These are phyloP conservation scores for Micronycteris hirsuta DNA, from an alignment of 2,113 vertebrate species.

Conservation along the genomic window DNA sequence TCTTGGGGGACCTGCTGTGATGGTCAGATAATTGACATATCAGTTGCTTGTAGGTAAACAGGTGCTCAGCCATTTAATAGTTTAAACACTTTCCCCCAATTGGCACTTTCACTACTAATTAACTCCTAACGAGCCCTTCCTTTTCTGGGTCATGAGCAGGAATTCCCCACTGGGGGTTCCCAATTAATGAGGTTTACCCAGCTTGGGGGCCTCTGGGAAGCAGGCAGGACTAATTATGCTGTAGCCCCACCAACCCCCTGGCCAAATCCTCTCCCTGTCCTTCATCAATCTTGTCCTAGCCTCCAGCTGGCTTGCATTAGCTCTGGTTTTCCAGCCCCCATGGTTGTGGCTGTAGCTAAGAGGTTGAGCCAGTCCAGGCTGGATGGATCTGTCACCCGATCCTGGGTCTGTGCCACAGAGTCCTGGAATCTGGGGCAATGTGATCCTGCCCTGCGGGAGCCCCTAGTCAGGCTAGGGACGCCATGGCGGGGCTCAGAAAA, in stretches of 20 bases:
- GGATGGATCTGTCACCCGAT: conserved; percentile 89
- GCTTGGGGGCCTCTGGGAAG: conserved; percentile 50
- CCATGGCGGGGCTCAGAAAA: conserved; percentile 83
- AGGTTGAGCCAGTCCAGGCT: conserved; percentile 82
- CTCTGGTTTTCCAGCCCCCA: conserved; percentile 85
- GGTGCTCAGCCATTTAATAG: conserved; percentile 55
- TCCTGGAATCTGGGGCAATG: conserved; percentile 87
- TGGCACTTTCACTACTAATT: conserved; percentile 64
- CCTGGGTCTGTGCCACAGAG: conserved; percentile 83
- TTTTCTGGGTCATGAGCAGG: conserved; percentile 61
- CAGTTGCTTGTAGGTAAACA: conserved; percentile 69
- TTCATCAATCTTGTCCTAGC: conserved; percentile 83
- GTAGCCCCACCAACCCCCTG: not conserved
- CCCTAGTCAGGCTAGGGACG: conserved; percentile 75
- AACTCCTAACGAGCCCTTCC: conserved; percentile 63
- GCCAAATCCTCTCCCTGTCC: conserved; percentile 80
- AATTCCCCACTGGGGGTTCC: conserved; percentile 59
- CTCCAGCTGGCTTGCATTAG: conserved; percentile 90
- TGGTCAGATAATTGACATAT: conserved; percentile 47
- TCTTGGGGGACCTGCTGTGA: not conserved
- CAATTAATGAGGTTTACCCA: conserved; percentile 65
- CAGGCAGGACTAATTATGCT: conserved; percentile 70
- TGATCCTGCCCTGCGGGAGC: conserved; percentile 80
- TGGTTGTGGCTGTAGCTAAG: conserved; percentile 74
- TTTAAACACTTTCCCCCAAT: conserved; percentile 47